Evolutionary conservation across 2,888 invertebrate species (phyloP).

Genomic region (Teleiodes luculella): DNA sequence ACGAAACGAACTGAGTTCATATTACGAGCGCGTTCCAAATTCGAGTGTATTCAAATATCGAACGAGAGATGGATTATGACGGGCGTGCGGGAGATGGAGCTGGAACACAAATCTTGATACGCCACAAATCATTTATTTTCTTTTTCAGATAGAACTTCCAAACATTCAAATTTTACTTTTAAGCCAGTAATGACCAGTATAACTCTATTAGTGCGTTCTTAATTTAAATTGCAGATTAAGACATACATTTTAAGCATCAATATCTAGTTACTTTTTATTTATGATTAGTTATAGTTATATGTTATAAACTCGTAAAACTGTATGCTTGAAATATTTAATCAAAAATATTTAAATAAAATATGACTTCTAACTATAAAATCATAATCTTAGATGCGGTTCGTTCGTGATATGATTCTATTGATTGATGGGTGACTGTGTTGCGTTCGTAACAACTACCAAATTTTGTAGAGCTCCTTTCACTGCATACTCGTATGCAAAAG

Average conservation of each 20-base stretch:
- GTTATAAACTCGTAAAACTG: conserved; percentile 42
- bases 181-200: not conserved
- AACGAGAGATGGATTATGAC: conserved; percentile 70
- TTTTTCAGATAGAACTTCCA: conserved; percentile 15
- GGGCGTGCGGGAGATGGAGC: conserved; percentile 48
- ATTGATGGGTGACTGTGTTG: conserved; percentile 77
- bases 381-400: conserved; percentile 62
- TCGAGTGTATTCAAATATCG: conserved; percentile 75
- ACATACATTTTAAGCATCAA: not conserved
- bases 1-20: conserved; percentile 72
- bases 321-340: conserved; percentile 67
- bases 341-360: conserved; percentile 75
- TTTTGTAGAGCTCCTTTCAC: conserved; percentile 28
- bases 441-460: conserved; percentile 43
- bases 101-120: conserved; percentile 53
- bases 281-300: conserved; percentile 21
- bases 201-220: not conserved
- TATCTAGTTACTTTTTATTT: conserved; percentile 8
- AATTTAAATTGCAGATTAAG: conserved; percentile 48
- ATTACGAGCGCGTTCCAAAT: conserved; percentile 73
- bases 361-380: conserved; percentile 71
- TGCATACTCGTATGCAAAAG: conserved; percentile 7
- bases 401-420: conserved; percentile 75
- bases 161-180: conserved; percentile 13
- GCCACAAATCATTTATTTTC: conserved; percentile 43